Conservation (phyloP, 2,113 vertebrate species). For the Cephalopholis sonnerati region DNA sequence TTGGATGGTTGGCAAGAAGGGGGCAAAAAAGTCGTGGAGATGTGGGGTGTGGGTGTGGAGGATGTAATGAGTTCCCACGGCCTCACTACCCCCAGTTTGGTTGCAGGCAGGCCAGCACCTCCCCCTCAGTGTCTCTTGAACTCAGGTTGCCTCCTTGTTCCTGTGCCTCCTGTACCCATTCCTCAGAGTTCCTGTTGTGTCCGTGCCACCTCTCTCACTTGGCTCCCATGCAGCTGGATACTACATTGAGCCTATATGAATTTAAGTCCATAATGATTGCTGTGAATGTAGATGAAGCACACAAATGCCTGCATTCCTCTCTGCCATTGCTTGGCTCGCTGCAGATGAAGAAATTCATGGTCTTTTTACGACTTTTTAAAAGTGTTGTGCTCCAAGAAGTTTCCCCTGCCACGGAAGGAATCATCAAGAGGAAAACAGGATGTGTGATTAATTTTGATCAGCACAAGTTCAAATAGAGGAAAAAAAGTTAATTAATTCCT, state of each 20-base stretch:
- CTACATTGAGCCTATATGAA: conserved; percentile 82
- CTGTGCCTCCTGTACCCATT: conserved; percentile 85
- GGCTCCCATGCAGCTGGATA: conserved; percentile 87
- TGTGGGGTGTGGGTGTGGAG: conserved; percentile 77
- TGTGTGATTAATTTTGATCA: conserved; percentile 31
- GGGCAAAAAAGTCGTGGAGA: conserved; percentile 75
- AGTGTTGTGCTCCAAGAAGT: conserved; percentile 39
- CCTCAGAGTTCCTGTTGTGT: conserved; percentile 90
- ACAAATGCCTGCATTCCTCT: conserved; percentile 67
- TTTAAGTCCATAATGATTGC: conserved; percentile 92
- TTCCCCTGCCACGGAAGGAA: conserved; percentile 17
- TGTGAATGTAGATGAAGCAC: conserved; percentile 90
- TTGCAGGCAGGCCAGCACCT: conserved; percentile 88
- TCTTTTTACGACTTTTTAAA: conserved; percentile 42
- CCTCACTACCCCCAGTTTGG: conserved; percentile 79
- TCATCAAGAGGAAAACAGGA: conserved; percentile 6
- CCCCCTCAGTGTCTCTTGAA: conserved; percentile 85
- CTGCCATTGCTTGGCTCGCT: conserved; percentile 59
- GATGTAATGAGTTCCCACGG: conserved; percentile 84
- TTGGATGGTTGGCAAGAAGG: conserved; percentile 84
- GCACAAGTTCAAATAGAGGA: conserved; percentile 28
- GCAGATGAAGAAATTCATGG: conserved; percentile 55
- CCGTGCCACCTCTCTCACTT: conserved; percentile 90
- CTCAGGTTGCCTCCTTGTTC: conserved; percentile 68
- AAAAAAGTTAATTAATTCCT: conserved; percentile 66